Evolutionary conservation across 2,888 invertebrate species (phyloP).

Genomic region (Geotrupes spiniger): DNA sequence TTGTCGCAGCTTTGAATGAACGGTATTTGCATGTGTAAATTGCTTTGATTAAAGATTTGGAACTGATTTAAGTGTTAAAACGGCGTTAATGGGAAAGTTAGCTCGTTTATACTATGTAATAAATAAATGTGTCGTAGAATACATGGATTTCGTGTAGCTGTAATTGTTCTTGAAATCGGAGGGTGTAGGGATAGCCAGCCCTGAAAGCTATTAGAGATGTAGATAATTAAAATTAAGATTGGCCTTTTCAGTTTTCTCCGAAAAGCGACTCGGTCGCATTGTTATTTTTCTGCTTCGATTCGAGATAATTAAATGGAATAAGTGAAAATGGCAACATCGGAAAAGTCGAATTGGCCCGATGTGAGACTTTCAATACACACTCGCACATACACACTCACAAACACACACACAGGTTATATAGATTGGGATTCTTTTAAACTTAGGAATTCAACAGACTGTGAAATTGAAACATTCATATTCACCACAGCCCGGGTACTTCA

Average conservation of each 20-base stretch:
- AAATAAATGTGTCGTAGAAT: conserved; percentile 13
- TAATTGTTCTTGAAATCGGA: conserved; percentile 22
- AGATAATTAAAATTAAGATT: conserved; percentile 27
- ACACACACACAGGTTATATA: conserved; percentile 4
- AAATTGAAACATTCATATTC: conserved; percentile 35
- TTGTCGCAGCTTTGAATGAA: background rate
- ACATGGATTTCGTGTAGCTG: conserved; percentile 19
- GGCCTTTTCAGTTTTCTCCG: background rate
- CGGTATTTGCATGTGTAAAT: conserved; percentile 14
- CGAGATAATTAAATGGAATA: conserved; percentile 21
- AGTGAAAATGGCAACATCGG: conserved; percentile 20
- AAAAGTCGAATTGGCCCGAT: conserved; percentile 28
- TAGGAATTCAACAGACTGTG: conserved; percentile 30
- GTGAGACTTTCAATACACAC: conserved; percentile 13
- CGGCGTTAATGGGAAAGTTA: conserved; percentile 2
- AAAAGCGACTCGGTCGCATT: background rate
- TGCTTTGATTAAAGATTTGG: conserved; percentile 11
- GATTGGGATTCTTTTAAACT: conserved; percentile 26
- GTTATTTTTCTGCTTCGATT: conserved; percentile 8
- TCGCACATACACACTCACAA: conserved; percentile 6
- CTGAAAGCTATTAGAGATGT: conserved; percentile 27
- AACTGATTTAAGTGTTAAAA: conserved; percentile 3
- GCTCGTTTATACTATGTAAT: conserved; percentile 10
- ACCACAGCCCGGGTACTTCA: conserved; percentile 18
- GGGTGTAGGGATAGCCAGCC: conserved; percentile 7